Evolutionary conservation across 2,113 vertebrate species (phyloP), one percentile per base, ranked within the genome.

Genomic region (Motacilla tschutschensis): DNA sequence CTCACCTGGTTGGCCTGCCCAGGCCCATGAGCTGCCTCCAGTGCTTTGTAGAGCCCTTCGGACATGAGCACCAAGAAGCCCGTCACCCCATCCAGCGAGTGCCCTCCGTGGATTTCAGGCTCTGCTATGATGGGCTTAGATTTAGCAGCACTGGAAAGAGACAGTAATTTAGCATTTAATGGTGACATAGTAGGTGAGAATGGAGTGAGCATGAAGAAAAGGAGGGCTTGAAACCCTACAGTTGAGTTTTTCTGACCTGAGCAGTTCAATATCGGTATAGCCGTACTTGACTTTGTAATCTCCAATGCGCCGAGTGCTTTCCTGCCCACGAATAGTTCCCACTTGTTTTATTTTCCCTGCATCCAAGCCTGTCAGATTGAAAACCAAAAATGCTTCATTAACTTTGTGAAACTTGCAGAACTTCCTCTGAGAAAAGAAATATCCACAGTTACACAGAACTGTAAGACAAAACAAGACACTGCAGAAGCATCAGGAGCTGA

Each of bases 11-110:
- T 99, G 96, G 98, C 98, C 79, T 99, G 99, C 36, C 99, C 99
- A 2, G 98, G 98, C 31, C 99, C 99, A 5, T 99, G 99, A 80
- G 99, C 99, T 3, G 98, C 98, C 92, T 99, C 99, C 25, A 99
- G 97, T 0, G 98, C 99, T 84, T 98, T 99, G 93, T 99, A 99
- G 16, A 99, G 98, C 16, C 99, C 99, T 91, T 99, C 99, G 0
- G 99, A 99, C 98, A 99, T 98, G 51, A 99, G 97, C 89, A 99
- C 94, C 91, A 99, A 95, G 95, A 99, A 99, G 54, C 99, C 99
- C 0, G 98, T 98, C 82, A 99, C 97, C 2, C 96, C 97, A 6
- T 99, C 99, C 96, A 99, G 85, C 0, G 97, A 96, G 70, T 98
- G 98, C 38, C 98, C 98, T 12, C 98, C 98, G 0, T 99, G 98